Evolutionary conservation across 2,888 invertebrate genomes (phyloP), one percentile per base, ranked within the genome.

Genomic region (Cerceris ruficornis): DNA sequence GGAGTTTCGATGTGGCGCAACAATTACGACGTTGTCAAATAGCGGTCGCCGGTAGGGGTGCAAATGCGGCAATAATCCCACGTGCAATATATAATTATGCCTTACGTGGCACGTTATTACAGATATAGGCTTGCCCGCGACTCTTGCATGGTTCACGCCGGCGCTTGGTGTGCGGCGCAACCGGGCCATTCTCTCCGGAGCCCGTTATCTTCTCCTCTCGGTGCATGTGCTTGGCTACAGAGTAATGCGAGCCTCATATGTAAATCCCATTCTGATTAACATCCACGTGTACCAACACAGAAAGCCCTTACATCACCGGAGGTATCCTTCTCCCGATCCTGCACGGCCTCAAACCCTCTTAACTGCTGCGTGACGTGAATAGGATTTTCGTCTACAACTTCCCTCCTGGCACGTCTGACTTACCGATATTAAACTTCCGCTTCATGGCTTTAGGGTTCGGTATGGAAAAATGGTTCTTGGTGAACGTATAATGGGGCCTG

Each of bases 231-330:
- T 81, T 77, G 83, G 83, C 85, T 84, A 85, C 73, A 85, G 86
- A 81, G 87, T 90, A 90, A 90, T 89, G 86, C 87, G 87, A 87
- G 82, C 75, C 82, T 82, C 88, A 83, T 87, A 89, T 88, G 89
- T 91, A 91, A 91, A 91, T 91, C 88, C 88, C 86, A 89, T 89
- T 88, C 89, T 91, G 91, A 91, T 91, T 91, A 91, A 91, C 89
- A 89, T 89, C 87, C 86, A 85, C 84, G 81, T 83, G 82, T 78
- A 80, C 75, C 81, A 81, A 81, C 81, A 80, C 75, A 77, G 74
- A 58, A 69, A 61, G 69, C 58, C 83, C 70, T 80, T 80, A 77
- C 82, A 77, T 83, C 82, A 82, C 83, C 65, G 28, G 68, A 50
- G 66, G 65, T 67, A 78, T 67, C 77, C 77, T 70, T 69, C 70